Evolutionary conservation across 2,797 vertebrate species (phyloP), one percentile per base, ranked within the genome.

Genomic region (Acanthurus leucopareius): DNA sequence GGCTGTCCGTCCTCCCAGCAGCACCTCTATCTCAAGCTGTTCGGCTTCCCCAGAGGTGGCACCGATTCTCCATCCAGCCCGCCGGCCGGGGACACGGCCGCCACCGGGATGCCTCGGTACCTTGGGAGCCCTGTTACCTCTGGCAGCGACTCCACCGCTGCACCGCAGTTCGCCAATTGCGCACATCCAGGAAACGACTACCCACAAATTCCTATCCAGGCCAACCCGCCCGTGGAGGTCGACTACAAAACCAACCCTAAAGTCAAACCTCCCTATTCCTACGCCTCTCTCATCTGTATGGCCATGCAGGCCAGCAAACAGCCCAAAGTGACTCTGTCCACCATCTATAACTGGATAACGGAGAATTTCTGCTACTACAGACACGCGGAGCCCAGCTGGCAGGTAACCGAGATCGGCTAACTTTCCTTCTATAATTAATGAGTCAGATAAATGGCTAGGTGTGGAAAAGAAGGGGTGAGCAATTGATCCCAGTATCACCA

Each of bases 301-400:
- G 96, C 96, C 69, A 96, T 97, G 96, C 95, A 95, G 82, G 96
- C 96, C 80, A 97, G 96, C 90, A 94, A 95, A 63, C 95, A 95
- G 85, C 95, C 95, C 60, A 97, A 96, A 92, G 95, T 97, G 82
- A 96, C 96, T 44, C 90, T 97, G 49, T 96, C 96, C 61, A 95
- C 96, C 92, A 97, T 97, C 83, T 97, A 97, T 64, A 95, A 92
- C 93, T 97, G 96, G 96, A 97, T 97, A 83, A 96, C 94, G 0
- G 95, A 96, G 57, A 96, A 97, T 85, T 97, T 96, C 95, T 96
- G 96, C 91, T 97, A 97, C 91, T 97, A 97, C 92, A 93, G 94
- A 90, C 95, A 96, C 57, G 96, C 96, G 11, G 96, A 97, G 85
- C 96, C 96, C 89, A 97, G 96, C 92, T 97, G 96, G 96, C 96